phyloP scores from a whole-genome alignment of 2,113 vertebrate species.

The Buteo buteo region DNA sequence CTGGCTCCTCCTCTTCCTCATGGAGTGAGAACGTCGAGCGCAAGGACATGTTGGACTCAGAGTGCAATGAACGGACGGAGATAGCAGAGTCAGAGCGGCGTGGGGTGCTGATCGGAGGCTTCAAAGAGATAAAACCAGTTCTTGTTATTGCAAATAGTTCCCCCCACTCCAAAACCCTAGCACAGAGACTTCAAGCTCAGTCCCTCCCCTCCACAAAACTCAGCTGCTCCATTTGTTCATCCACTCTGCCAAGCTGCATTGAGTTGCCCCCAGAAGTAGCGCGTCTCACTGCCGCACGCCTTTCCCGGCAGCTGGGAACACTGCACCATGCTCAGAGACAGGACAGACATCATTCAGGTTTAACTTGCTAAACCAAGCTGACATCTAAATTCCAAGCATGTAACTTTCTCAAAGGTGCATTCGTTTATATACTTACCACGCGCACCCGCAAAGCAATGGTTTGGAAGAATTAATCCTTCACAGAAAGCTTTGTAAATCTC shows the following conservation, averaged over 20 bases:
- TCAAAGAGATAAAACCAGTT: background rate
- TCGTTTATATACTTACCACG: background rate
- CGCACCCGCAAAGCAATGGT: background rate
- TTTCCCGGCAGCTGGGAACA: background rate
- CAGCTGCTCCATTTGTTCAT: background rate
- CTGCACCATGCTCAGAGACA: background rate
- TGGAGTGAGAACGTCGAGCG: conserved; percentile 97
- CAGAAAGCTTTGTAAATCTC: background rate
- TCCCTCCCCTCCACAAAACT: background rate
- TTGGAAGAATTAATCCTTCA: background rate
- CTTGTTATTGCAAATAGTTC: background rate
- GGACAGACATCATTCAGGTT: background rate
- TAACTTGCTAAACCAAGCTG: background rate
- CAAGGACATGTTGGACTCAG: conserved; percentile 97
- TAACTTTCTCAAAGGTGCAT: background rate
- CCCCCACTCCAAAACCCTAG: background rate
- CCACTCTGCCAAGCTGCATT: background rate
- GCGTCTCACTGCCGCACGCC: background rate
- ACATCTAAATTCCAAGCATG: background rate
- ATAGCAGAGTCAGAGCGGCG: conserved; percentile 94
- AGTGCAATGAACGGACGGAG: conserved; percentile 93
- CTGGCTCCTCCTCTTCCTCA: conserved; percentile 96
- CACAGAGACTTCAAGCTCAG: background rate
- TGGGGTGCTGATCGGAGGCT: conserved; percentile 92
- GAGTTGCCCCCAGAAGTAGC: background rate